A percentile compares a stretch with the other conserved stretches of the same genome.
These are phyloP conservation scores for Junonia oenone DNA, from an alignment of 2,888 invertebrate genomes.

Conservation along the genomic window DNA sequence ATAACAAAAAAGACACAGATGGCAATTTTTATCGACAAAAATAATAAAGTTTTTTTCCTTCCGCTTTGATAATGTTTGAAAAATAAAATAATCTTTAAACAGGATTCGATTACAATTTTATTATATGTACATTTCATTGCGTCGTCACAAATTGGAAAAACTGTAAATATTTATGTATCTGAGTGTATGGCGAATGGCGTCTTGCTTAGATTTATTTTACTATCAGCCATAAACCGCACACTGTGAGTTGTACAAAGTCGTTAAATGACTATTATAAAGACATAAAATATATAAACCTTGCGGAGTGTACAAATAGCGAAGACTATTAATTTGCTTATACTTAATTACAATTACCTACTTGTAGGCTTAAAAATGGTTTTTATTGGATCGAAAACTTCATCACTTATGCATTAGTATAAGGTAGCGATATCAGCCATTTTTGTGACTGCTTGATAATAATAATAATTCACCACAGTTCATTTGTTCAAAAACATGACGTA, in stretches of 20 bases:
- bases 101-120: background rate
- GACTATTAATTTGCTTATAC: background rate
- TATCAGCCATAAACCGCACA: conserved; percentile 26
- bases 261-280: conserved; percentile 19
- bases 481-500: no score
- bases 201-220: conserved; percentile 24
- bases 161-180: conserved; percentile 26
- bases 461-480: no score
- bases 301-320: background rate
- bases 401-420: no score
- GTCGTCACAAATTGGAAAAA: conserved; percentile 15
- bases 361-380: no score
- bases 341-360: no score
- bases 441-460: no score
- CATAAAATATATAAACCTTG: conserved; percentile 8
- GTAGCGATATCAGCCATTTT: no score
- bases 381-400: no score
- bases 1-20: background rate
- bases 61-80: no score
- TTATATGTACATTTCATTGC: conserved; percentile 1
- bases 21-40: background rate
- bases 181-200: conserved; percentile 20
- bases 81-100: background rate
- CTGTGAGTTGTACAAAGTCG: conserved; percentile 19
- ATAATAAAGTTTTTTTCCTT: background rate